These are phyloP conservation scores for Stigmatopora nigra DNA, from an alignment of 2,113 vertebrate species.

Conservation along the genomic window DNA sequence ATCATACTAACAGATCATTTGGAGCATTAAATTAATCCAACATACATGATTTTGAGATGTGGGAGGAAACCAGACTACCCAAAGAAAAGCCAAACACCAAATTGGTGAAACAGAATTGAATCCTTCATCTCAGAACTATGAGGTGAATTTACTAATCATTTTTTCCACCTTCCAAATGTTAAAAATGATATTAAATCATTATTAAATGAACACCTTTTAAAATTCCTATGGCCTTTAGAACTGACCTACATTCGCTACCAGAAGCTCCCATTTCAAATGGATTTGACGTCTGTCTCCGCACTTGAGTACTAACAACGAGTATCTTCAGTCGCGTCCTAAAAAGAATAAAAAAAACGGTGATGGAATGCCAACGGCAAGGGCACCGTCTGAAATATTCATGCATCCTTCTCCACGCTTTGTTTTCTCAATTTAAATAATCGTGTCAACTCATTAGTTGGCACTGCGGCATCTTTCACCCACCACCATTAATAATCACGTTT, in stretches of 20 bases:
- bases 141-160: too few relatives aligned
- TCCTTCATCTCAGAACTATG: too few relatives aligned
- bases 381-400: slow-evolving; percentile 19
- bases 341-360: slow-evolving; percentile 23
- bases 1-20: too few relatives aligned
- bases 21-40: too few relatives aligned
- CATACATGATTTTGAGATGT: too few relatives aligned
- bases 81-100: too few relatives aligned
- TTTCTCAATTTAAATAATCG: slow-evolving; percentile 52
- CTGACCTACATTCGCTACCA: too few relatives aligned
- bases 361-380: slow-evolving; percentile 50
- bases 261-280: too few relatives aligned
- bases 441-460: slow-evolving; percentile 47
- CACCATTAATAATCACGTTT: slow-evolving; percentile 32
- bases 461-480: slow-evolving; percentile 24
- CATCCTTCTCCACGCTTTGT: slow-evolving; percentile 45
- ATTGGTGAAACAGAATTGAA: too few relatives aligned
- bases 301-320: neutral
- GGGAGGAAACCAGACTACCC: too few relatives aligned
- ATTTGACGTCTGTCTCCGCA: neutral
- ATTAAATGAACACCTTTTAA: neutral
- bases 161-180: too few relatives aligned
- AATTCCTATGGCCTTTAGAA: neutral
- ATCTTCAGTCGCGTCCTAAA: neutral
- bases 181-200: too few relatives aligned